phyloP scores from a whole-genome alignment of 2,888 invertebrate genomes.

The Acheta domesticus region DNA sequence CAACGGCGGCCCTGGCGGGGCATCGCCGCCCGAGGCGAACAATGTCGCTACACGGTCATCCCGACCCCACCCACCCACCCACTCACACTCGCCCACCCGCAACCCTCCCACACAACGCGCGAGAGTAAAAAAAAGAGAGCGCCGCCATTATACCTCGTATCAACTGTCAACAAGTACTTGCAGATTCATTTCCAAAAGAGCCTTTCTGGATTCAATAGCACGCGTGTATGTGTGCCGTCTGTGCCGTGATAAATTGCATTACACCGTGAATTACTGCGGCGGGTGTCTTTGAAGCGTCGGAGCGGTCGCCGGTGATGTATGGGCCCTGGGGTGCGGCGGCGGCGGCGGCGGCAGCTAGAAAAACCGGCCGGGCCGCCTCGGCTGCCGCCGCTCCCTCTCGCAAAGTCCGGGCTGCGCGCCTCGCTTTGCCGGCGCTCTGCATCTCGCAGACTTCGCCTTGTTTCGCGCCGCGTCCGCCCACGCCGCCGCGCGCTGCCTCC shows the following conservation, averaged over 20 bases:
- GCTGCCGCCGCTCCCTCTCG: not conserved
- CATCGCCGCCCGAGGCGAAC: too few species aligned
- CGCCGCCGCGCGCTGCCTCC: too few species aligned
- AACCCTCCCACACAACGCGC: not conserved
- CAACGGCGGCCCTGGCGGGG: too few species aligned
- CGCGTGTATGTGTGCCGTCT: not conserved
- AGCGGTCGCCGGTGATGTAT: not conserved
- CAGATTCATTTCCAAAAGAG: slow-evolving; percentile 18
- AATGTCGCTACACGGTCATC: too few species aligned
- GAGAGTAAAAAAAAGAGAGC: not conserved
- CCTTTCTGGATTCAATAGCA: slow-evolving; percentile 18
- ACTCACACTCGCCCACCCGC: too few species aligned
- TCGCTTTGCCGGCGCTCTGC: not conserved
- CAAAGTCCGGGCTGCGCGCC: not conserved
- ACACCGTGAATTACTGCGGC: slow-evolving; percentile 18
- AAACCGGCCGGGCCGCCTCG: not conserved
- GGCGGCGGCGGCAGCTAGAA: not conserved
- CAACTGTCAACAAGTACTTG: slow-evolving; percentile 10
- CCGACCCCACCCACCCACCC: too few species aligned
- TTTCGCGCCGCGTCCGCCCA: too few species aligned
- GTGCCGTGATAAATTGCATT: slow-evolving; percentile 10
- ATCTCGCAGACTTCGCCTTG: not conserved
- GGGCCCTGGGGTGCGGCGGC: not conserved
- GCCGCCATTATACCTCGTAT: not conserved
- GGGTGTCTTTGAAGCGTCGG: slow-evolving; percentile 6